Percentiles rank a stretch among this genome's conserved stretches.
Evolutionary conservation across 1,140 invertebrate species (phyloP).

Genomic region (Saccostrea glomerata): DNA sequence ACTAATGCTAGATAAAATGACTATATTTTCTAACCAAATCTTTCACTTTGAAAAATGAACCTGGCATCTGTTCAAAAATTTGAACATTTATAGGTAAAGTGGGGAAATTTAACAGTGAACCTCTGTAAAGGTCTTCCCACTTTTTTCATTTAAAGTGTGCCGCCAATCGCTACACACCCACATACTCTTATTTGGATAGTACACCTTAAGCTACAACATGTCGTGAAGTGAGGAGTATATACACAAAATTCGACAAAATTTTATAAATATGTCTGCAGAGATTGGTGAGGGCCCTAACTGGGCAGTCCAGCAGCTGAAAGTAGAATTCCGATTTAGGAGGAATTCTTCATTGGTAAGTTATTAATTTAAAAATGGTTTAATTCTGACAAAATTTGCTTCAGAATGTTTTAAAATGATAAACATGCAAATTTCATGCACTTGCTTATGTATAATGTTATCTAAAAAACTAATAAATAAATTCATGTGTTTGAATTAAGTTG

Average conservation of each 20-base stretch:
- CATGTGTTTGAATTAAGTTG: too few species aligned
- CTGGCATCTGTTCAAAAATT: conserved; percentile 34
- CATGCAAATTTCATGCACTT: too few species aligned
- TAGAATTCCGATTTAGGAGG: conserved; percentile 29
- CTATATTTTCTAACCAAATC: conserved; percentile 18
- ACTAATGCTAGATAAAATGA: conserved; percentile 23
- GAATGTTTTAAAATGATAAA: too few species aligned
- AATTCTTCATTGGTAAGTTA: conserved; percentile 33
- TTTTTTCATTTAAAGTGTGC: conserved; percentile 17
- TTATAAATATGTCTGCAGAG: neutral
- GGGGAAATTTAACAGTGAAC: conserved; percentile 11
- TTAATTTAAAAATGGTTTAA: neutral
- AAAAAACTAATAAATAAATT: too few species aligned
- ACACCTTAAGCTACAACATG: neutral
- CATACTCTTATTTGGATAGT: conserved; percentile 7
- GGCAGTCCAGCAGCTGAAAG: conserved; percentile 24
- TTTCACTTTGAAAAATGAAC: conserved; percentile 25
- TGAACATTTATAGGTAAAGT: conserved; percentile 36
- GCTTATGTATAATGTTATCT: too few species aligned
- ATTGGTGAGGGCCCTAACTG: neutral
- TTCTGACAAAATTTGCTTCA: too few species aligned
- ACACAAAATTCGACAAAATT: neutral
- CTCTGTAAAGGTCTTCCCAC: neutral
- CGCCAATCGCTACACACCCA: neutral
- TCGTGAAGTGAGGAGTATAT: neutral